phyloP scores from a whole-genome alignment of 2,888 invertebrate species.

The Cerastis leucographa region DNA sequence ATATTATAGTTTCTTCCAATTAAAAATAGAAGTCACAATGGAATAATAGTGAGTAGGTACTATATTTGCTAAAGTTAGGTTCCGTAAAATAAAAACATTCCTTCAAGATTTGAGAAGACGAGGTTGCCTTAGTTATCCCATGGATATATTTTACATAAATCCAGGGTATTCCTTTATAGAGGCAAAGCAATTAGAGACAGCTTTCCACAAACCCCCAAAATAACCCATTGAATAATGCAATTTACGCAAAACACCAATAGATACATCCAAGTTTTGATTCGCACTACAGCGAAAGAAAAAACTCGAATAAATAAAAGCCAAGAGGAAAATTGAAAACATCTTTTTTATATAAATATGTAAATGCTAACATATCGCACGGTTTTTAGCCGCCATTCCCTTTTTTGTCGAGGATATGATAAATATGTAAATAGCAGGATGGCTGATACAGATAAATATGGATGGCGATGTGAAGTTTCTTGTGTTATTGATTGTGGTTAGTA shows the following conservation, averaged over 20 bases:
- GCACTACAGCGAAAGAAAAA: slow-evolving; percentile 29
- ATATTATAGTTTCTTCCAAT: background rate
- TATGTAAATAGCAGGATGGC: slow-evolving; percentile 66
- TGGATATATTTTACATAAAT: background rate
- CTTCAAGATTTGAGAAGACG: background rate
- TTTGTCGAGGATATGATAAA: slow-evolving; percentile 63
- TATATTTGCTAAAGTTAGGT: background rate
- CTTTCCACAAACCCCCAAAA: slow-evolving; percentile 17
- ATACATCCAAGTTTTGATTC: slow-evolving; percentile 40
- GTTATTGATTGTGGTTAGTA: slow-evolving; percentile 56
- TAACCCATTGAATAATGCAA: slow-evolving; percentile 19
- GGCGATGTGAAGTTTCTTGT: slow-evolving; percentile 42
- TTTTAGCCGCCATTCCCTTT: slow-evolving; percentile 61
- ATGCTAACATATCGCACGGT: slow-evolving; percentile 66
- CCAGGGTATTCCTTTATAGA: background rate
- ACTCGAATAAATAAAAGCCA: slow-evolving; percentile 61
- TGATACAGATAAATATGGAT: slow-evolving; percentile 55
- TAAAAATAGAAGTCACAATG: background rate
- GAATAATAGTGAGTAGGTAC: background rate
- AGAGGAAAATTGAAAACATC: slow-evolving; percentile 68
- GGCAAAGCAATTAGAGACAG: background rate
- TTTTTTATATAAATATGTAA: slow-evolving; percentile 70
- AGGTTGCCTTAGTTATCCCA: background rate
- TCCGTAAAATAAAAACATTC: background rate
- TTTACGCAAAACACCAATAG: slow-evolving; percentile 9